Percentiles rank a stretch among this genome's conserved stretches.
These are phyloP conservation scores for Drosophila barbarae DNA, from an alignment of 2,888 invertebrate genomes.

Conservation along the genomic window DNA sequence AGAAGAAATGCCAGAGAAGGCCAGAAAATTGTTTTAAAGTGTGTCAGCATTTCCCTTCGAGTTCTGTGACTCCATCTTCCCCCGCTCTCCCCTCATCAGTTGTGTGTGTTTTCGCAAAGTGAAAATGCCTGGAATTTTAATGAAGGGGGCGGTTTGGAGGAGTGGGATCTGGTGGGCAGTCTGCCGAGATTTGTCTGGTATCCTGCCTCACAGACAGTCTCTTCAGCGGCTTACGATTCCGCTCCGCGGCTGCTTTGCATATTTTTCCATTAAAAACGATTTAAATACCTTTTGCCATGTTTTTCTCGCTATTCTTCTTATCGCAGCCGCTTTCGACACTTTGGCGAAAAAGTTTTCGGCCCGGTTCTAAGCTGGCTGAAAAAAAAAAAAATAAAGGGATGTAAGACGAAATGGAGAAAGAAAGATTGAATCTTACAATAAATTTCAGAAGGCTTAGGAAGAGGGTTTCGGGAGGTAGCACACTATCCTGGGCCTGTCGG, in stretches of 20 bases:
- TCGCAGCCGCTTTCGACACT: constrained; percentile 51
- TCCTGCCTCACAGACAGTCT: constrained; percentile 27
- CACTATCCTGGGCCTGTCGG: constrained; percentile 22
- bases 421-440: constrained; percentile 70
- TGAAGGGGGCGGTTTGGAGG: constrained; percentile 51
- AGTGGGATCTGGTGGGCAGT: constrained; percentile 37
- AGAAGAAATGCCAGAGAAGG: constrained; percentile 46
- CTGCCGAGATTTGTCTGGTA: constrained; percentile 61
- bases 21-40: constrained; percentile 74
- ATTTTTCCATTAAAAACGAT: constrained; percentile 74
- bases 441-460: constrained; percentile 56
- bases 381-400: background rate
- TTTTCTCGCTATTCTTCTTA: constrained; percentile 42
- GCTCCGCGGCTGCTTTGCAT: constrained; percentile 60
- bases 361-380: constrained; percentile 14
- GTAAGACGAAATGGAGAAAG: constrained; percentile 9
- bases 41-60: constrained; percentile 67
- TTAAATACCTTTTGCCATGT: constrained; percentile 63
- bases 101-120: constrained; percentile 47
- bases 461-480: constrained; percentile 12
- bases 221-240: constrained; percentile 27
- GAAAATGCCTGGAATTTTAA: constrained; percentile 72
- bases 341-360: constrained; percentile 26
- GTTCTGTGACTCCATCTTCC: constrained; percentile 28
- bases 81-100: background rate